A percentile compares a stretch with the other conserved stretches of the same genome.
Conservation (phyloP, 2,113 vertebrate genomes). For the Rhinoderma darwinii region DNA sequence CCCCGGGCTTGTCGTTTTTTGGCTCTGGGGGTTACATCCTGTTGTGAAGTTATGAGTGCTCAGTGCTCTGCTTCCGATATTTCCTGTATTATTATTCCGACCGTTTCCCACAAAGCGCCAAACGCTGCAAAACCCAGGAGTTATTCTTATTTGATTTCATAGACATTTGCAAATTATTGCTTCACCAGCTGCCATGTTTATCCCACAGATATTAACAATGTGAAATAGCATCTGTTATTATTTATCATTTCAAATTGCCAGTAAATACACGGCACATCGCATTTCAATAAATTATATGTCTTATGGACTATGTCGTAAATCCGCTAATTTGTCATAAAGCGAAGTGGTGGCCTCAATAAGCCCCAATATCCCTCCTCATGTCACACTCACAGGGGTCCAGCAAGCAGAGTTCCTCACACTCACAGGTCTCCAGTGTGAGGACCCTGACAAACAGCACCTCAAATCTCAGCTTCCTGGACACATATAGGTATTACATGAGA, state of each 20-base stretch:
- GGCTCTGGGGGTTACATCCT: constrained; percentile 51
- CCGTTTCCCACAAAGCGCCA: constrained; percentile 28
- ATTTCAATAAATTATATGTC: not conserved
- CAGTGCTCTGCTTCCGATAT: not conserved
- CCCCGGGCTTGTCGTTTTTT: constrained; percentile 20
- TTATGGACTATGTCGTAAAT: not conserved
- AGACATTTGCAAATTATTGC: constrained; percentile 31
- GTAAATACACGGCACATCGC: not conserved
- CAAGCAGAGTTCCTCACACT: not conserved
- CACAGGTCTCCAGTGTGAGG: not conserved
- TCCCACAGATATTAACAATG: constrained; percentile 21
- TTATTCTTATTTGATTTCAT: constrained; percentile 28
- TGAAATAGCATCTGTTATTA: constrained; percentile 39
- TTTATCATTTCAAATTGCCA: constrained; percentile 30
- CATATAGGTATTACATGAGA: not conserved
- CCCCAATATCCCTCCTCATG: not conserved
- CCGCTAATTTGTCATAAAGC: not conserved
- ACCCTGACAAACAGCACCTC: not conserved
- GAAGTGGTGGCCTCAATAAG: not conserved
- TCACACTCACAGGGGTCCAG: not conserved
- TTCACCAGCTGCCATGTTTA: constrained; percentile 22
- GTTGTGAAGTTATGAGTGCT: constrained; percentile 36
- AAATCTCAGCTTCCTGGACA: not conserved
- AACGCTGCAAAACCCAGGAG: constrained; percentile 28
- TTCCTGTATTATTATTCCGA: constrained; percentile 28